Conservation (phyloP, 37 sponge, comb jelly and placozoan genomes). For the Geodia barretti region DNA sequence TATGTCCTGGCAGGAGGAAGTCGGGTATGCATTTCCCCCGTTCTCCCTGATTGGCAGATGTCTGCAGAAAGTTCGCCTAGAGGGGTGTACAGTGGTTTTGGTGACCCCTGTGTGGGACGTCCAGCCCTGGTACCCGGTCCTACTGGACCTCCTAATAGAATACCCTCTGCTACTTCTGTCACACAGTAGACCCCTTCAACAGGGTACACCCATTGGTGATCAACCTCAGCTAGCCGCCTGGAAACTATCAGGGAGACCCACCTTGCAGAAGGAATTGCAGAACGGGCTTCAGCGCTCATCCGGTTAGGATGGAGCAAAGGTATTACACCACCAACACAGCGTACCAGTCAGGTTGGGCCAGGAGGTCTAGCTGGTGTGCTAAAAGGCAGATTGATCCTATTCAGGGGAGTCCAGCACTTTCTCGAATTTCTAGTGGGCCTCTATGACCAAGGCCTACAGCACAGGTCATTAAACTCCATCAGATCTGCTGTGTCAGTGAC, state of each 20-base stretch:
- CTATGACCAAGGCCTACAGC: constrained; percentile 12
- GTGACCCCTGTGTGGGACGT: constrained; percentile 1
- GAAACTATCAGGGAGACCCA: constrained; percentile 47
- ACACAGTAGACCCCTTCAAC: constrained; percentile 19
- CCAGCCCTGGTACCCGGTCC: background rate
- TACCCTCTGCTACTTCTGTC: background rate
- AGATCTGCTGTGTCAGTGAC: constrained; percentile 36
- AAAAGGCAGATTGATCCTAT: constrained; percentile 36
- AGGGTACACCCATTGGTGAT: constrained; percentile 8
- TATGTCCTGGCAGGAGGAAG: constrained; percentile 21
- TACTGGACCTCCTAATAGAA: background rate
- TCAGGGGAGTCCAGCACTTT: constrained; percentile 20
- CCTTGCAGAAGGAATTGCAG: constrained; percentile 18
- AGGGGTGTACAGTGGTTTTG: constrained; percentile 3
- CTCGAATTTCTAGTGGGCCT: constrained; percentile 17
- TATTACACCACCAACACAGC: constrained; percentile 31
- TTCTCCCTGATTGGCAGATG: constrained; percentile 10
- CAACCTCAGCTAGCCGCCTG: constrained; percentile 50
- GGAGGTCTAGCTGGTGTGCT: constrained; percentile 49
- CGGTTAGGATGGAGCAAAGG: constrained; percentile 31
- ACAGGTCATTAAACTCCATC: constrained; percentile 17
- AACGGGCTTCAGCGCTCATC: constrained; percentile 27
- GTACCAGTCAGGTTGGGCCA: constrained; percentile 43
- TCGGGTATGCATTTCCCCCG: constrained; percentile 55
- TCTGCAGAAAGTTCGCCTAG: constrained; percentile 18